These are phyloP conservation scores for Hippocampus guttulatus DNA, from an alignment of 2,113 vertebrate genomes.

Conservation along the genomic window DNA sequence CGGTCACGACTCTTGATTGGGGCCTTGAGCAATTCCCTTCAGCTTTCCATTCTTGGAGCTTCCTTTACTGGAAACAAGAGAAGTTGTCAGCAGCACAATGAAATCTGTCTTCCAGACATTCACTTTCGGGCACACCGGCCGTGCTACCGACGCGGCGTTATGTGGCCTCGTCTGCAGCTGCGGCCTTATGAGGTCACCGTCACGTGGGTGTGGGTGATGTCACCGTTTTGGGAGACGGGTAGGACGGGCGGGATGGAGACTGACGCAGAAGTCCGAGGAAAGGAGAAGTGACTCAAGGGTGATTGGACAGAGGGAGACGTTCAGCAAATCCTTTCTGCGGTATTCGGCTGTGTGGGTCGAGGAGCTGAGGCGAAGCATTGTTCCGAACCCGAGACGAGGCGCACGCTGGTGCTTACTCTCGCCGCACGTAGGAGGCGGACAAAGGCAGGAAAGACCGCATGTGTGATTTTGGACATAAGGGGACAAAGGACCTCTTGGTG, in stretches of 20 bases:
- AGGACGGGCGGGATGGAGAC: conserved; percentile 17
- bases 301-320: conserved; percentile 37
- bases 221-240: conserved; percentile 30
- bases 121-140: conserved; percentile 24
- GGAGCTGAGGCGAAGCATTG: conserved; percentile 52
- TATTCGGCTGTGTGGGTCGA: conserved; percentile 54
- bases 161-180: conserved; percentile 53
- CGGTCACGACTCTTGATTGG: neutral
- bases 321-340: conserved; percentile 31
- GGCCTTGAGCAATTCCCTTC: neutral
- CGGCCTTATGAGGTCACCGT: conserved; percentile 45
- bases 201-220: conserved; percentile 53
- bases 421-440: conserved; percentile 51
- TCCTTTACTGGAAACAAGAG: neutral
- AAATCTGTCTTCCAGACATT: neutral
- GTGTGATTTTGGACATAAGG: conserved; percentile 37
- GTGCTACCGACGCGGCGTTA: conserved; percentile 37
- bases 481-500: conserved; percentile 53
- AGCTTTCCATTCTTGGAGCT: neutral
- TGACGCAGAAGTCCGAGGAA: conserved; percentile 40
- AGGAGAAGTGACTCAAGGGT: conserved; percentile 25
- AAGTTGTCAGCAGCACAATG: neutral
- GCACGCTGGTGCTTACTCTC: conserved; percentile 39
- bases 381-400: conserved; percentile 27
- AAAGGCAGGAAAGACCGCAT: conserved; percentile 49